These are phyloP conservation scores for Crematogaster levior DNA, from an alignment of 2,888 invertebrate genomes.

Conservation along the genomic window DNA sequence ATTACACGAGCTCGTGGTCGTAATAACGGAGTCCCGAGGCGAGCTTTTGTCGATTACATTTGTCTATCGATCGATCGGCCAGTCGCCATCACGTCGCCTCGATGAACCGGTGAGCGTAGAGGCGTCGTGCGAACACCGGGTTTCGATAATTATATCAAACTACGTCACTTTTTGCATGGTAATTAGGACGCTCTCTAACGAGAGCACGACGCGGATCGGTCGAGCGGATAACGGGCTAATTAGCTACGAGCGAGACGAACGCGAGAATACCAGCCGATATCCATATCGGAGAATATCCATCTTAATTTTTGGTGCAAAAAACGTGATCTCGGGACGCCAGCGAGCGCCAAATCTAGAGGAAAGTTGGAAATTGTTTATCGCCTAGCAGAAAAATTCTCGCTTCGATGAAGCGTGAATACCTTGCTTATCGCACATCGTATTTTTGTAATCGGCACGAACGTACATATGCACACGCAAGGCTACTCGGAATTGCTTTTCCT, in stretches of 20 bases:
- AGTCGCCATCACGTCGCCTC: constrained; percentile 12
- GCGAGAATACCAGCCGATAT: background rate
- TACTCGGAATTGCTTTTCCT: background rate
- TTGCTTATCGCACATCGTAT: constrained; percentile 31
- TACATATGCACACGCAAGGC: background rate
- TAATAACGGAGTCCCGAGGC: constrained; percentile 34
- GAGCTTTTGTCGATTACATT: constrained; percentile 52
- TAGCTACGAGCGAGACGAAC: constrained; percentile 19
- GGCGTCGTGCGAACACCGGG: constrained; percentile 5
- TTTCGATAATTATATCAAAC: constrained; percentile 41
- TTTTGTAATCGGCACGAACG: constrained; percentile 22
- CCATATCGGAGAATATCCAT: constrained; percentile 36
- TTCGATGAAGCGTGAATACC: constrained; percentile 46
- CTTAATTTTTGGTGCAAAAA: constrained; percentile 34
- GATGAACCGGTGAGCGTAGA: constrained; percentile 29
- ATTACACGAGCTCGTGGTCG: constrained; percentile 61
- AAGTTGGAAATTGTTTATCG: constrained; percentile 36
- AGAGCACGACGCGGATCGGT: background rate
- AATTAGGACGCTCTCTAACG: constrained; percentile 29
- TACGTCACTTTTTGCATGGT: constrained; percentile 40
- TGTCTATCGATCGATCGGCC: constrained; percentile 52
- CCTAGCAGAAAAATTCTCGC: constrained; percentile 40
- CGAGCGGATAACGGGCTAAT: constrained; percentile 39
- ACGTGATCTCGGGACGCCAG: background rate
- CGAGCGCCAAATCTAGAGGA: constrained; percentile 33